Base-by-base conservation (phyloP, 2,888 invertebrate genomes). In the Dichetophora obliterata region DNA sequence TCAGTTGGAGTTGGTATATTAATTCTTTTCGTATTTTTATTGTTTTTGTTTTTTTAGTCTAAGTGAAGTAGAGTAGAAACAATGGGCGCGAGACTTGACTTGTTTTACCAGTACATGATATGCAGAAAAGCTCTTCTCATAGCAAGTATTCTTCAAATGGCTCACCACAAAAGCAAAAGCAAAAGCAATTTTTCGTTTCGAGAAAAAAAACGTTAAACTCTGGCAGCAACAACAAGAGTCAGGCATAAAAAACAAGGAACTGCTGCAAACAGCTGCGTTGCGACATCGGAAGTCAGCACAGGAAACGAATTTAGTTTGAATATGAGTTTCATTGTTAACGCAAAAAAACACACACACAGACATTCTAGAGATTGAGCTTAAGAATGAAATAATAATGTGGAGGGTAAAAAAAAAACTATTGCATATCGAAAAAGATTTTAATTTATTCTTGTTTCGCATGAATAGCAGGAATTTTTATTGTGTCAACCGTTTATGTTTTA, bases 231-330 rank as follows among this genome's bases (percentile, higher is more conserved):
- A 52, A 54, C 27, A 31, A 27, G 50, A 11, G 19, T 22, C 0
- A 19, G 48, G 31, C 31, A 54, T 19, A 3, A n/a, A 54, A 54
- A 37, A 22, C n/a, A 66, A 65, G 31, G 8, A 37, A 63, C 31
- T 24, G 34, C 31, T 27, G 19, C 22, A 57, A 43, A 57, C 37
- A 37, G 37, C 34, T 37, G 65, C 52, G 24, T 31, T 27, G n/a
- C 50, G 50, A 48, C 37, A 31, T 9, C 54, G 70, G 70, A 70
- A 70, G 70, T 54, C 31, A 22, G 52, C 24, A 37, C 54, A 16
- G 70, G 70, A 70, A 70, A 70, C 52, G 54, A 54, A 54, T 70
- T 70, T 54, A 54, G n/a, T 70, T 70, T 43, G 54, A 70, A 54
- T 54, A 34, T 31, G 70, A 70, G 70, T 22, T 22, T n/a, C 50